Evolutionary conservation across 2,797 vertebrate genomes (phyloP), one percentile per base, ranked within the genome.

Genomic region (Tangara arthus): DNA sequence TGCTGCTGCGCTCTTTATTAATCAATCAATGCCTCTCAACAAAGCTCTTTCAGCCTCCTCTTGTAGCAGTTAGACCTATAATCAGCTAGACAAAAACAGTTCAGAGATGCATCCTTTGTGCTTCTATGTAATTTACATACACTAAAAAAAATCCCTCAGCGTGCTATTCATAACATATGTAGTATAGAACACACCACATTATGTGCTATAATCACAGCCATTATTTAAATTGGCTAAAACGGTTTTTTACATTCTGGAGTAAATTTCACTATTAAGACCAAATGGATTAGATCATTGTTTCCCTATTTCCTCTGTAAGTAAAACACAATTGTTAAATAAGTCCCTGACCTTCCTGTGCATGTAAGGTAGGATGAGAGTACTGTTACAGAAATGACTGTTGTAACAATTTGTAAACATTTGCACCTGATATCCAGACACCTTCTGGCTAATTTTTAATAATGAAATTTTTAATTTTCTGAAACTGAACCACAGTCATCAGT

Each of bases 11-110:
- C 87, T 94, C 93, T 95, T 95, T 88, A 96, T 92, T 96, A 95
- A 96, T 95, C 91, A 96, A 76, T 96, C 80, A 90, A 68, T 93
- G 83, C 72, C 73, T 93, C 89, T 91, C 93, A 88, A 92, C 94
- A 95, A 95, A 95, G 95, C 96, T 93, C 93, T 94, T 94, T 94
- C 94, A 96, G 87, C 82, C 91, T 93, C 92, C 90, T 95, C 89
- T 92, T n/a, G 28, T 66, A 82, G 80, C 89, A 92, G 91, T 95
- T 64, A 96, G 92, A 92, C 92, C 94, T 96, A 93, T 83, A 93
- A 96, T 95, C 94, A 96, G 84, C 84, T 75, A 86, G 52, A 94
- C 94, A 85, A 93, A 94, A 95, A 73, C 92, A 96, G 90, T 82
- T 94, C 92, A 88, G 94, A 96, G 93, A 95, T 87, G 85, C 81